Percentiles rank a stretch among this genome's conserved stretches.
Conservation (phyloP, 2,797 vertebrate species). For the Toxotes lorentzi region DNA sequence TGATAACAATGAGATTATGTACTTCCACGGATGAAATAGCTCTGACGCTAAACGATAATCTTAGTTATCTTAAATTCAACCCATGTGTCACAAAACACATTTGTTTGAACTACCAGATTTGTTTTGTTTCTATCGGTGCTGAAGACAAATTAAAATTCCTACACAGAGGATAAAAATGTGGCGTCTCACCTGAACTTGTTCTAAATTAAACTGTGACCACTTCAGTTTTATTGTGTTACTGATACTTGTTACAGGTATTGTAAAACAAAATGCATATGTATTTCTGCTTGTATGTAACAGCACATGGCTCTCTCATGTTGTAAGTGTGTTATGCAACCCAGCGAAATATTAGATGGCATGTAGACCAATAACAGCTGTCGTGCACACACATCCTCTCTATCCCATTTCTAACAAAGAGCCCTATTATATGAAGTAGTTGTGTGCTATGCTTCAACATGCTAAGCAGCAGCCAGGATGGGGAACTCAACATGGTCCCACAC, state of each 20-base stretch:
- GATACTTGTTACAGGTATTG: conserved; percentile 23
- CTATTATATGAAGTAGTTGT: conserved; percentile 40
- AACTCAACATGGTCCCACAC: background rate
- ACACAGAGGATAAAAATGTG: background rate
- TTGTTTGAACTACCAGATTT: background rate
- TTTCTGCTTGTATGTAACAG: background rate
- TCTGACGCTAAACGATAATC: conserved; percentile 3
- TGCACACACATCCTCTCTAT: conserved; percentile 27
- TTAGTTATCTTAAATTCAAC: background rate
- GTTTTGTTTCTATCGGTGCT: background rate
- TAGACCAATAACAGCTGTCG: conserved; percentile 58
- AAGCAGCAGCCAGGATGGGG: background rate
- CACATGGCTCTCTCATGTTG: conserved; percentile 53
- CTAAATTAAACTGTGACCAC: background rate
- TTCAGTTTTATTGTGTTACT: conserved; percentile 5
- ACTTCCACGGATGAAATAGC: background rate
- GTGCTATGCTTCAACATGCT: conserved; percentile 32
- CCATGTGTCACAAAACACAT: background rate
- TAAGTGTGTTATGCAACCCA: conserved; percentile 58
- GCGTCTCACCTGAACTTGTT: background rate
- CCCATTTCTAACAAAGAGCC: conserved; percentile 51
- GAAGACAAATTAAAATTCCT: background rate
- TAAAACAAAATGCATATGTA: background rate
- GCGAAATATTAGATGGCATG: conserved; percentile 54
- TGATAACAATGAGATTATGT: background rate